Percentiles rank a stretch among this genome's conserved stretches.
These are phyloP conservation scores for Prionailurus bengalensis DNA, from an alignment of 2,113 vertebrate species.

Conservation along the genomic window DNA sequence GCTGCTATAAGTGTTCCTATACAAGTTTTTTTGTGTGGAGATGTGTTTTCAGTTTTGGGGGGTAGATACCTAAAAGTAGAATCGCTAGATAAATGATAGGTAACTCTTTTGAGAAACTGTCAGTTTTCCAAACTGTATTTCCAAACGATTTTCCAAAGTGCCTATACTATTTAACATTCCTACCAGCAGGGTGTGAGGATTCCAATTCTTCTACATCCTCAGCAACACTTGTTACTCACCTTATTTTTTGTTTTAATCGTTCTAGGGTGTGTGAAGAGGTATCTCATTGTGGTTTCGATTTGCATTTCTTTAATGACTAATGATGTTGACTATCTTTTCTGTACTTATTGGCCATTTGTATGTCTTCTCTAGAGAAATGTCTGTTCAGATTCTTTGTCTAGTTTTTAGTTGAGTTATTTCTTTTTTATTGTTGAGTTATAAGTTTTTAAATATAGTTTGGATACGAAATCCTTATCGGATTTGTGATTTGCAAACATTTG, in stretches of 20 bases:
- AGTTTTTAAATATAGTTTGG: background rate
- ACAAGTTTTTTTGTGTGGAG: background rate
- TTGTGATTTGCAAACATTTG: background rate
- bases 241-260: background rate
- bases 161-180: background rate
- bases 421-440: slow-evolving; percentile 25
- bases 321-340: background rate
- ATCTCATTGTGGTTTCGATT: background rate
- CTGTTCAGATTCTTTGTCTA: slow-evolving; percentile 31
- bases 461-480: background rate
- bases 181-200: background rate
- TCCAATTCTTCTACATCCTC: background rate
- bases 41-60: slow-evolving; percentile 19
- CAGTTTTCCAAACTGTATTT: background rate
- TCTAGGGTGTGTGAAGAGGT: background rate
- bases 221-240: background rate
- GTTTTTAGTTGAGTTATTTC: slow-evolving; percentile 28
- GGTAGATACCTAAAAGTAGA: background rate
- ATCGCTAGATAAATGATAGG: background rate
- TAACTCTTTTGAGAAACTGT: background rate
- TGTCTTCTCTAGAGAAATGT: slow-evolving; percentile 1
- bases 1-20: background rate
- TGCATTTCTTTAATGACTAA: background rate
- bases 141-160: background rate
- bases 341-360: background rate